Percentiles rank a stretch among this genome's conserved stretches.
phyloP scores from a whole-genome alignment of 2,113 vertebrate species.

The Phoenicopterus ruber region DNA sequence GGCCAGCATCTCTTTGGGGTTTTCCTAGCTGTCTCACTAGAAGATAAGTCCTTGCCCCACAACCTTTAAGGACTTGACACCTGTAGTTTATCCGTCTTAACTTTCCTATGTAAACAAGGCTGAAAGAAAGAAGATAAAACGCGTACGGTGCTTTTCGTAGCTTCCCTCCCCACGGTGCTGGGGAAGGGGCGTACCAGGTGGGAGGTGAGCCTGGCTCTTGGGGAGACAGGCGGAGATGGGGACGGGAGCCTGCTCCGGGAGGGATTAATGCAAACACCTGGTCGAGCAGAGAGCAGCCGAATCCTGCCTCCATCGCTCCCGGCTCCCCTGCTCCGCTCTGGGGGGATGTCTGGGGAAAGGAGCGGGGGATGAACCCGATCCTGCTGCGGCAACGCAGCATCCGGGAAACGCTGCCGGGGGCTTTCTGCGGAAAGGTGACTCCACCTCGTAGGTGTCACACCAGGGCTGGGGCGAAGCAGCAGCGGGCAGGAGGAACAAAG shows the following conservation, averaged over 20 bases:
- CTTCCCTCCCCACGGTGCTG: accelerated
- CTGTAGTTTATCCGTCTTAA: not conserved
- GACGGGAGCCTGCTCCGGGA: not conserved
- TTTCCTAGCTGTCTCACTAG: not conserved
- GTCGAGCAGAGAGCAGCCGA: accelerated
- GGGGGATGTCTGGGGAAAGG: not conserved
- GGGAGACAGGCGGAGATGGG: not conserved
- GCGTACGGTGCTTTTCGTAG: not conserved
- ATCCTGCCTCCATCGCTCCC: not conserved
- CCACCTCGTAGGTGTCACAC: not conserved
- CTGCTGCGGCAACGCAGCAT: accelerated
- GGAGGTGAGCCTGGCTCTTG: not conserved
- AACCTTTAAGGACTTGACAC: not conserved
- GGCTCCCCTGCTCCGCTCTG: not conserved
- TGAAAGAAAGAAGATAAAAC: not conserved
- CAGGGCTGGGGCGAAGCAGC: not conserved
- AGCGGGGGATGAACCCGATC: accelerated
- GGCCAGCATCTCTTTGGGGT: not conserved
- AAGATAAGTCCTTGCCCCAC: not conserved
- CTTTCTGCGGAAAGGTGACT: not conserved
- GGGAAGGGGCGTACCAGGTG: accelerated
- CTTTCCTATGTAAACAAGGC: not conserved
- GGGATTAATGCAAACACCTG: not conserved
- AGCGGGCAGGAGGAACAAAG: slow-evolving; percentile 16
- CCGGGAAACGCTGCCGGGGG: not conserved